These are phyloP conservation scores for Glyphotaelius pellucidus DNA, from an alignment of 2,888 invertebrate species.

Conservation along the genomic window DNA sequence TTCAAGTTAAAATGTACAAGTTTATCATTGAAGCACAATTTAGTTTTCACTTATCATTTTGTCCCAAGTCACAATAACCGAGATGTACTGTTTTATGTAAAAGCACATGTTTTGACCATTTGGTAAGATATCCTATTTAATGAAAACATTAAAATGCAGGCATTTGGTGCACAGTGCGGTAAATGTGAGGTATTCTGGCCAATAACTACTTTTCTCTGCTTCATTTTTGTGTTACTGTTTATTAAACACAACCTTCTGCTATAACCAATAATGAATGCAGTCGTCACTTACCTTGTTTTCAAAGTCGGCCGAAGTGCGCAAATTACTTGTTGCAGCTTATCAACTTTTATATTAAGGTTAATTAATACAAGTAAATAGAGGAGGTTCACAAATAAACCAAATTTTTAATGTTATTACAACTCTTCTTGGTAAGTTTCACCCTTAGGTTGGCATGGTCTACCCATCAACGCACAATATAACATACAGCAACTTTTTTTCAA, in stretches of 20 bases:
- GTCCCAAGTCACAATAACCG: not conserved
- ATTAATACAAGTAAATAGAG: not conserved
- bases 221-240: not conserved
- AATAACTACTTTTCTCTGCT: slow-evolving; percentile 16
- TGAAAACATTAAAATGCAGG: not conserved
- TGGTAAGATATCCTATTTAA: too few relatives aligned
- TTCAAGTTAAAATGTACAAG: too few relatives aligned
- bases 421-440: not conserved
- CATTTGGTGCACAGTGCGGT: not conserved
- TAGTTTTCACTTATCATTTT: not conserved
- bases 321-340: not conserved
- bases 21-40: too few relatives aligned
- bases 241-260: slow-evolving; percentile 22
- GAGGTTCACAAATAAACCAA: not conserved
- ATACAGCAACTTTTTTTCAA: not conserved
- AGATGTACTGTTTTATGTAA: not conserved
- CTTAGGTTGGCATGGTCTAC: not conserved
- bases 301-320: not conserved
- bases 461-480: not conserved
- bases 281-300: not conserved
- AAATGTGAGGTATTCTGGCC: slow-evolving; percentile 33
- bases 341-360: not conserved
- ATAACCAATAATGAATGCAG: slow-evolving; percentile 2
- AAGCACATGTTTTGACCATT: not conserved
- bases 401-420: not conserved